These are phyloP conservation scores for Micrastur ruficollis DNA, from an alignment of 2,797 vertebrate genomes.

Conservation along the genomic window DNA sequence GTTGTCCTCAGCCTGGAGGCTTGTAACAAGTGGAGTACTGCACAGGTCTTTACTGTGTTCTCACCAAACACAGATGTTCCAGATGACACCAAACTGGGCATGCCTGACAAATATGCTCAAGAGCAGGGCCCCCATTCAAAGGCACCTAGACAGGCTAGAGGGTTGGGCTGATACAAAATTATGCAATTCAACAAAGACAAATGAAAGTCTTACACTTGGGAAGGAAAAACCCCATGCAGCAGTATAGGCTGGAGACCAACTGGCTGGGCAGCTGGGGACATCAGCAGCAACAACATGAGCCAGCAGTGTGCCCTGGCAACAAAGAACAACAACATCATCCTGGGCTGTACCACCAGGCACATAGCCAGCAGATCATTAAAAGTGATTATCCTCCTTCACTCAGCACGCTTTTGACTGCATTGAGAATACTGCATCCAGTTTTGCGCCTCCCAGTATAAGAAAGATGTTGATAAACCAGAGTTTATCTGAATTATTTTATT, in stretches of 20 bases:
- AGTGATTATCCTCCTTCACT: not conserved
- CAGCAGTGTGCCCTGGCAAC: not conserved
- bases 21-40: not conserved
- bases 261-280: not conserved
- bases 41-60: not conserved
- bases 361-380: not conserved
- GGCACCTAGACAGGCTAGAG: not conserved
- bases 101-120: not conserved
- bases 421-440: not conserved
- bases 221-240: not conserved
- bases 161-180: not conserved
- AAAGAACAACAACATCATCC: not conserved
- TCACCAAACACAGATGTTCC: no score
- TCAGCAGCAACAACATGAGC: not conserved
- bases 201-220: not conserved
- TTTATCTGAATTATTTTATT: not conserved
- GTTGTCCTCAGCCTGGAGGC: not conserved
- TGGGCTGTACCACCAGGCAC: not conserved
- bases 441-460: not conserved
- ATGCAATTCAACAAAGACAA: not conserved
- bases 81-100: not conserved
- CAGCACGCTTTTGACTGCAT: not conserved
- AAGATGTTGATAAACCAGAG: not conserved
- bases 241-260: not conserved
- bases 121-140: not conserved